Evolutionary conservation across 2,113 vertebrate species (phyloP).

Genomic region (Cochlearius cochlearius): DNA sequence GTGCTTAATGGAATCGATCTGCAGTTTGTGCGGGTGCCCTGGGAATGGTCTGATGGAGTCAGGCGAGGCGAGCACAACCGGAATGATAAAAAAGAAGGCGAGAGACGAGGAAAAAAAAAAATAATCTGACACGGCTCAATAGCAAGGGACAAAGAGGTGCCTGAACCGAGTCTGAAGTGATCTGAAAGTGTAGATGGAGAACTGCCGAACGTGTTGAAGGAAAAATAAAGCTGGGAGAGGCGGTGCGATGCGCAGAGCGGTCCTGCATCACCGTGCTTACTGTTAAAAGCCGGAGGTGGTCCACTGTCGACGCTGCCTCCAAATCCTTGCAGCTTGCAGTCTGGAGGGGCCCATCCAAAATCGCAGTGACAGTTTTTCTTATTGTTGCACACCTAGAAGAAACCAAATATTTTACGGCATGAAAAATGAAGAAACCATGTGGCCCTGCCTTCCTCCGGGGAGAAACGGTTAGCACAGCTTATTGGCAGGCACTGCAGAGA

Average conservation of each 20-base stretch:
- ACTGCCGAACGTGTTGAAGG: no score
- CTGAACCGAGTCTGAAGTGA: not conserved
- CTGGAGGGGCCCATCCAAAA: constrained; percentile 16
- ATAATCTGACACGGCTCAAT: not conserved
- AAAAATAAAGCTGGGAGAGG: not conserved
- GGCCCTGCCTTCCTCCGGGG: not conserved
- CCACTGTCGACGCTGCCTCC: constrained; percentile 48
- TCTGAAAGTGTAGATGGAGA: not conserved
- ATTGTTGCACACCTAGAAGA: constrained; percentile 25
- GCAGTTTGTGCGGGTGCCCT: not conserved
- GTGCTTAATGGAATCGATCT: not conserved
- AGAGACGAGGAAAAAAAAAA: not conserved
- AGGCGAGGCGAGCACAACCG: not conserved
- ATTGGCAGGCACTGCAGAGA: not conserved
- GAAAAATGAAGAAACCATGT: not conserved
- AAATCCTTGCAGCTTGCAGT: not conserved
- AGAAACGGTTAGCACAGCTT: no score
- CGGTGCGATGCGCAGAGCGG: not conserved
- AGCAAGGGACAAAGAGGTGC: not conserved
- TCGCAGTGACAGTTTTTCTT: constrained; percentile 41
- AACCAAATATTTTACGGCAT: fast-evolving
- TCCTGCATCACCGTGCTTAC: not conserved
- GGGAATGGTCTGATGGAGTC: not conserved
- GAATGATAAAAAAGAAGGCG: no score
- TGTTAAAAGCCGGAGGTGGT: not conserved